Base-by-base conservation (phyloP, 2,113 vertebrate species). In the Cervus canadensis region DNA sequence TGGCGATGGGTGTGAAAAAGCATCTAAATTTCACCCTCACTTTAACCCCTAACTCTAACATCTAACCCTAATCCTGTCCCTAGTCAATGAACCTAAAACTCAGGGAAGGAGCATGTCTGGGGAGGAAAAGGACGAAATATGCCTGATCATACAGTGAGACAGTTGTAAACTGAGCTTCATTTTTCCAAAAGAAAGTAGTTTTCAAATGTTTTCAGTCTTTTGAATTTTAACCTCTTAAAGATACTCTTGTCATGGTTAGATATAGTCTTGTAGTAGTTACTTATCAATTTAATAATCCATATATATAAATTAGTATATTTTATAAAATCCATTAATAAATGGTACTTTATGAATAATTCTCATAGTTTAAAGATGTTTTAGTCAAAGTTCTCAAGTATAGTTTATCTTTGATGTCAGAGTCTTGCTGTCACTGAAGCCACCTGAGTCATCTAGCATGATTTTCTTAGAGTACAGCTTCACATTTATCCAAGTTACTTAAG, bases 141-240 rank as follows among this genome's bases (percentile, higher is more conserved):
- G 3, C 16, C 14, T 71, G 36, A 95, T 57, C 14, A 71, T 60
- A 26, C 89, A 64, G 6, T 8, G 23, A 71, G 36, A 15, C 12
- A 84, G 25, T 28, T 79, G 2, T 36, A 83, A 84, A 59, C 3
- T 11, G 17, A 45, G 28, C 23, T 67, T 74, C 7, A 4, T 62
- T 88, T 85, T 91, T 83, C 48, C 36, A 91, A 5, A 33, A 48
- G 25, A 56, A 91, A 93, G 26, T 85, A 74, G 16, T 88, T 95
- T 91, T 28, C 16, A 62, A 33, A 26, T 45, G 5, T 45, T 59
- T 83, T 86, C 7, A 74, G 1, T 3, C 84, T 43, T 89, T 89
- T 86, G 2, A 78, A 78, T 3, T 1, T 43, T 59, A 76, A 36
- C 93, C 4, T 62, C 28, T 83, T 45, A 86, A 93, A 33, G 5